Base-by-base conservation (phyloP, 2,113 vertebrate species). In the Pungitius pungitius region DNA sequence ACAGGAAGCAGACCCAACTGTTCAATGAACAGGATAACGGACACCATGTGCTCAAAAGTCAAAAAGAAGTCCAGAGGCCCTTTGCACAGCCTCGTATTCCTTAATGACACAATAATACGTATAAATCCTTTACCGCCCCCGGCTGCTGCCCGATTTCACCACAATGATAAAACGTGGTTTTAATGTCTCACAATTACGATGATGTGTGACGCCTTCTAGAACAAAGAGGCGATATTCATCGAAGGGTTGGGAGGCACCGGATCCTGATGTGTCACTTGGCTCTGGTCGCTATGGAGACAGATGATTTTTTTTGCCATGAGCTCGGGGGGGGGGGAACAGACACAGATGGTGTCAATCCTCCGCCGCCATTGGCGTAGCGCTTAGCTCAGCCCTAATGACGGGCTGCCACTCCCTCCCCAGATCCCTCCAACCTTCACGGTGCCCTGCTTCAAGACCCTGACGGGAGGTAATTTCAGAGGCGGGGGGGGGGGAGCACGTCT, bases 251-350 rank as follows among this genome's bases (percentile, higher is more conserved):
- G 70, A 27, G 63, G 68, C 51, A 69, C 61, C 67, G 61, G 64
- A 71, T 65, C 35, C 69, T 76, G 67, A 82, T 86, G 82, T 84
- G 82, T 85, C 83, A 84, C 83, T 78, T 83, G 59, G 35, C 6
- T 8, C 68, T 40, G 68, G 85, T 87, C 37, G 47, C 88, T 87
- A 89, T 90, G 87, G 87, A 87, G 81, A 88, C 80, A 62, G 57
- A 71, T 81, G 30, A 78, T 82, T 81, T 60, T 77, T 57, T 81
- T 79, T 56, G 69, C 56, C 24, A 43, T 47, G 55, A 88, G n/a
- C n/a, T n/a, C n/a, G 30, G 30, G 30, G 30, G 30, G 30, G 30
- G 30, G 30, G 30, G 30, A 2, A 30, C 5, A 30, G 30, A 30
- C 30, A 30, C 35, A 65, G 75, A 57, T 54, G 52, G 78, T 77